These are phyloP conservation scores for Cataglyphis altisquamis DNA, from an alignment of 2,888 invertebrate species.

Conservation along the genomic window DNA sequence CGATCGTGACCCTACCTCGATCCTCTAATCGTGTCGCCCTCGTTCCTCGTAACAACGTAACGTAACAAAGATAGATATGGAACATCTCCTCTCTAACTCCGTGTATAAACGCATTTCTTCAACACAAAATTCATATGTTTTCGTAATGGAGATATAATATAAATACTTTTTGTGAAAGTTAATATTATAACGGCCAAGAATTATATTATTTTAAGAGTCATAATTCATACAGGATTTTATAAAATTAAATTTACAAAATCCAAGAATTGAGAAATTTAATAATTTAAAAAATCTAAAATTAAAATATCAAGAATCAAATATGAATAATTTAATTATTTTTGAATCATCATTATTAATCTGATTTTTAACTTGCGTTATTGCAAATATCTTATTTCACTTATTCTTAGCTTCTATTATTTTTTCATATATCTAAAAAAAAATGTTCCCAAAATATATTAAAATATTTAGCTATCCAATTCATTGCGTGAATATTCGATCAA, in stretches of 20 bases:
- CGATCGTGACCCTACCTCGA: not conserved
- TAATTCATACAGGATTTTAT: not conserved
- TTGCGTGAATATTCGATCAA: not conserved
- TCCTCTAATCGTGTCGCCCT: not conserved
- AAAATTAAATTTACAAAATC: not conserved
- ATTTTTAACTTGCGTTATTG: not conserved
- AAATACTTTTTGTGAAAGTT: not conserved
- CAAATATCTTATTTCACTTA: not conserved
- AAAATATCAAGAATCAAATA: not conserved
- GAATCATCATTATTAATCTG: no score
- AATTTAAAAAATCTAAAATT: not conserved
- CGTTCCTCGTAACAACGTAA: not conserved
- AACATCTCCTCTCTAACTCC: no score
- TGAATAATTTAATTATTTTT: not conserved
- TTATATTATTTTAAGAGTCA: not conserved
- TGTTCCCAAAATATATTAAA: not conserved
- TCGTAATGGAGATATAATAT: not conserved
- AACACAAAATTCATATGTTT: not conserved
- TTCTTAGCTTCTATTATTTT: not conserved
- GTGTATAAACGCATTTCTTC: not conserved
- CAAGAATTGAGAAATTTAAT: not conserved
- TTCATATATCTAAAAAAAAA: no score
- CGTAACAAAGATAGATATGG: not conserved
- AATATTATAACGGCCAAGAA: not conserved
- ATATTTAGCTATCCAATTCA: not conserved